Conservation (phyloP, 2,888 invertebrate genomes). For the Saturnia japonica region DNA sequence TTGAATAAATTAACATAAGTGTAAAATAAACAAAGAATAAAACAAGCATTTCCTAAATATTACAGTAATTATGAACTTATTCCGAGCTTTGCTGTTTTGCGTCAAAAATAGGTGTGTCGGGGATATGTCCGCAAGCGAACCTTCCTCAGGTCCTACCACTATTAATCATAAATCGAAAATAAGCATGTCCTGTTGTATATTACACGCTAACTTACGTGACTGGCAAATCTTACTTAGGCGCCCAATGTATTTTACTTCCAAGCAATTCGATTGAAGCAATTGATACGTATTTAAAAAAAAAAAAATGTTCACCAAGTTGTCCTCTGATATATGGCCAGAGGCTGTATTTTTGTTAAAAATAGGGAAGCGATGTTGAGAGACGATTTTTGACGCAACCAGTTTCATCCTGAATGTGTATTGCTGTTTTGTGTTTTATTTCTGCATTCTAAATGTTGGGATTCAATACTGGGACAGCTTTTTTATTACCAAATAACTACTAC, state of each 20-base stretch:
- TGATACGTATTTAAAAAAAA: background rate
- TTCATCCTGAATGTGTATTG: too few species aligned
- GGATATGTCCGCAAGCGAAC: background rate
- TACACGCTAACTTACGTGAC: background rate
- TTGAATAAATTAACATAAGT: too few species aligned
- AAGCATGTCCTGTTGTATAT: background rate
- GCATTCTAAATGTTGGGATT: too few species aligned
- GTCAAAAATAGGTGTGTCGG: background rate
- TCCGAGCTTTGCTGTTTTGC: background rate
- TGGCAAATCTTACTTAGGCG: background rate
- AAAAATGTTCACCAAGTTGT: too few species aligned
- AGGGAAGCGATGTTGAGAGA: too few species aligned
- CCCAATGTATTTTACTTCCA: background rate
- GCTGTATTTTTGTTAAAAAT: too few species aligned
- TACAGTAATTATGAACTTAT: background rate
- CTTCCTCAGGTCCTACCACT: background rate
- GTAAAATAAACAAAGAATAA: too few species aligned
- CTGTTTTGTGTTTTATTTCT: too few species aligned
- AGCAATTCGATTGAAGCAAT: background rate
- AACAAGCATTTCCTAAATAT: background rate
- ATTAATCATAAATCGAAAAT: background rate
- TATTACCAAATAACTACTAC: too few species aligned
- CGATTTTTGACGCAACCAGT: too few species aligned
- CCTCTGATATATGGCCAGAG: too few species aligned
- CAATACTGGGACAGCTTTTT: too few species aligned